A percentile compares a stretch with the other conserved stretches of the same genome.
Conservation (phyloP, 2,113 vertebrate genomes). For the Grallaria varia region DNA sequence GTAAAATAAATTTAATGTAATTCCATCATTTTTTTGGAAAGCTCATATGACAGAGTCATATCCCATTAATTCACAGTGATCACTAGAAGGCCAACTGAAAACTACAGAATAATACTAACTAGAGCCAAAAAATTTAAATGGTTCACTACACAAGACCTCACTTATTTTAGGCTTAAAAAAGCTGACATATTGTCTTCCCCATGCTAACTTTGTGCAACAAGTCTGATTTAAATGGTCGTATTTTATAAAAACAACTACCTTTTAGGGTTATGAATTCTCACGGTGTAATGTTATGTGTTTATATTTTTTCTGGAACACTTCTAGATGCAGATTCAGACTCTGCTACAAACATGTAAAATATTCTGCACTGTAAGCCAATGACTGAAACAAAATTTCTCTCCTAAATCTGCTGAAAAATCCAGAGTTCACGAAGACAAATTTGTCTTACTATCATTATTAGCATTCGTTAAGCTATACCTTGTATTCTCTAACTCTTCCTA, state of each 20-base stretch:
- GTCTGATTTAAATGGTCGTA: neutral
- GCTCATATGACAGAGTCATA: conserved; percentile 55
- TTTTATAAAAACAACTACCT: conserved; percentile 4
- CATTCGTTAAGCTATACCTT: conserved; percentile 10
- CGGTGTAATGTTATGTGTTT: neutral
- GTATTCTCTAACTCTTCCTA: neutral
- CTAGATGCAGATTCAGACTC: neutral
- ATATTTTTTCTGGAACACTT: conserved; percentile 12
- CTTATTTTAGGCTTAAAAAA: neutral
- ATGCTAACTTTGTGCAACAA: conserved; percentile 1
- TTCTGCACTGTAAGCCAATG: neutral
- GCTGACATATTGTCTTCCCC: neutral
- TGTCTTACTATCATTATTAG: neutral
- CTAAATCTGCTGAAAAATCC: conserved; percentile 24
- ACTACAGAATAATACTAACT: conserved; percentile 49
- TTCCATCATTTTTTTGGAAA: conserved; percentile 48
- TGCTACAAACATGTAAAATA: neutral
- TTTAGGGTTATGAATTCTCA: conserved; percentile 41
- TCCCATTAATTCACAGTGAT: conserved; percentile 58
- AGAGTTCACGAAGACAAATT: neutral
- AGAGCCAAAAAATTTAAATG: conserved; percentile 42
- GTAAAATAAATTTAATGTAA: conserved; percentile 63
- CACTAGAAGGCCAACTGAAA: conserved; percentile 50
- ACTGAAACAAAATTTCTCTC: neutral
- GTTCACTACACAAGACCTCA: conserved; percentile 50